Base-by-base conservation (phyloP, 2,888 invertebrate genomes). In the Synergus japonicus region DNA sequence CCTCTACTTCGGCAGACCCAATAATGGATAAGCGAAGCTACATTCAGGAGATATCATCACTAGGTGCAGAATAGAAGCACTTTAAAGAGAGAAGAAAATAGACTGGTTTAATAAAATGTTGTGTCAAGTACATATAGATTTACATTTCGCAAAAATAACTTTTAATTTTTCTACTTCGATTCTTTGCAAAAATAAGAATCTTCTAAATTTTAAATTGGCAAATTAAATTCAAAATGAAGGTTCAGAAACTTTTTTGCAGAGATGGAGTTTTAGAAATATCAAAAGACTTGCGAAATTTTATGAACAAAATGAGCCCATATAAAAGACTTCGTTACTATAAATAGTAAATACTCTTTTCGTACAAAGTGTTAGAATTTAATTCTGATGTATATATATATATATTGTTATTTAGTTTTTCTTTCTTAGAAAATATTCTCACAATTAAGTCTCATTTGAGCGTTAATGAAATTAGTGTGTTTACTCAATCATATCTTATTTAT, bases 31-130 rank as follows among this genome's bases (percentile, higher is more conserved):
- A 85, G 65, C 79, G 85, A 18, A 86, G 85, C 29, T 87, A 85
- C 67, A 86, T 87, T 46, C 82, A 88, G 80, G 87, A 89, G 58
- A 79, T 88, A 43, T 83, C 86, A n/a, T 73, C 84, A 4, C 49
- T 83, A 65, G 78, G 81, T 63, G 78, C 63, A 44, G 82, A 82
- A 69, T 79, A 43, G 60, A 54, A 43, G 18, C 22, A 49, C 22
- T 78, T 73, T 54, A 29, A 73, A 37, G 54, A 73, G 73, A 73
- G 54, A 73, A 37, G 49, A 73, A 73, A 54, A 37, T 54, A 37
- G 54, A 49, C 46, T 49, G 54, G 73, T 73, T 54, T 54, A n/a
- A 37, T 54, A 37, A 54, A 37, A n/a, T 73, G 54, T 37, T 37
- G 37, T 29, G 46, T 49, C 13, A 73, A 22, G 15, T 54, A 49